These are phyloP conservation scores for Podarcis siculus DNA, from an alignment of 2,797 vertebrate species.

Conservation along the genomic window DNA sequence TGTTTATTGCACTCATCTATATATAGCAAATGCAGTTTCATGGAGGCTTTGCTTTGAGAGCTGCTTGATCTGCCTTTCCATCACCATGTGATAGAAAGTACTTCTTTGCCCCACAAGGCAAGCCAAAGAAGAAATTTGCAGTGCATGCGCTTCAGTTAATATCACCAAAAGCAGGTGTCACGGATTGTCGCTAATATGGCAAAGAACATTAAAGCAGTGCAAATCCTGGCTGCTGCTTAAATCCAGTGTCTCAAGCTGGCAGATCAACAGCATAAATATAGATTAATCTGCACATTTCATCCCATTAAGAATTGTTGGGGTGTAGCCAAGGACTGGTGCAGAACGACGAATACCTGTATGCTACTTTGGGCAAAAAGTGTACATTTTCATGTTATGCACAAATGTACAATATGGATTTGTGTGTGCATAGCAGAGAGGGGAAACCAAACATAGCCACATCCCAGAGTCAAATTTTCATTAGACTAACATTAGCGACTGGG, in stretches of 20 bases:
- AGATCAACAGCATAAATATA: not conserved
- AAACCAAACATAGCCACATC: not conserved
- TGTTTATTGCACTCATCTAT: conserved; percentile 77
- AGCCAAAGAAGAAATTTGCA: conserved; percentile 51
- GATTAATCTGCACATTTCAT: rapidly evolving
- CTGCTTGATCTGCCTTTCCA: conserved; percentile 70
- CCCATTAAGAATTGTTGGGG: not conserved
- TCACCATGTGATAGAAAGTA: conserved; percentile 59
- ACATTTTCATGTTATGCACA: not conserved
- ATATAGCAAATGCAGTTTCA: conserved; percentile 71
- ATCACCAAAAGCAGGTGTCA: conserved; percentile 74
- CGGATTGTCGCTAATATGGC: conserved; percentile 32
- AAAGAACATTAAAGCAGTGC: conserved; percentile 31
- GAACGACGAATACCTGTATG: not conserved
- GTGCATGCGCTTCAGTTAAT: conserved; percentile 12
- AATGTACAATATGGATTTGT: not conserved
- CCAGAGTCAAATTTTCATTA: not conserved
- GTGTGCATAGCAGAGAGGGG: not conserved
- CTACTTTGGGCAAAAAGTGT: not conserved
- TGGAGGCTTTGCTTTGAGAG: conserved; percentile 57
- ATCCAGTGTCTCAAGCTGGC: conserved; percentile 14
- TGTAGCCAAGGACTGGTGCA: not conserved
- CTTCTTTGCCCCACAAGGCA: conserved; percentile 47
- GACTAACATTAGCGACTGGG: not conserved
- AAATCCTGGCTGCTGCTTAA: conserved; percentile 13